Evolutionary conservation across 2,888 invertebrate genomes (phyloP).

Genomic region (Celastrina argiolus): DNA sequence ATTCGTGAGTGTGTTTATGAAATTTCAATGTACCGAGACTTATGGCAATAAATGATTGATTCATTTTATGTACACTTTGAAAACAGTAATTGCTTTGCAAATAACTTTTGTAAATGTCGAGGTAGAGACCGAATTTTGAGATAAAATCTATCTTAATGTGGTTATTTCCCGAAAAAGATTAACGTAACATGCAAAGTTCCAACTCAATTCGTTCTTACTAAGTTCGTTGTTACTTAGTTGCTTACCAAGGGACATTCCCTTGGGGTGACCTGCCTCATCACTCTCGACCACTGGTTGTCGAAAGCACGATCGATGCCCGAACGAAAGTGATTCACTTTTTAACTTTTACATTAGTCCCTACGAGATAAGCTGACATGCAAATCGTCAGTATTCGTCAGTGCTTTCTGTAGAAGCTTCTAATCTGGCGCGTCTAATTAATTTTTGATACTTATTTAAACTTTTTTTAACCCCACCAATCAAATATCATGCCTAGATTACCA

Average conservation of each 20-base stretch:
- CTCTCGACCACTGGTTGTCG: background rate
- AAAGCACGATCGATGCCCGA: background rate
- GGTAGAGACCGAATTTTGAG: background rate
- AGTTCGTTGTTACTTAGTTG: no score
- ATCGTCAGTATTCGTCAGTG: background rate
- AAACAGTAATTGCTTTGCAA: background rate
- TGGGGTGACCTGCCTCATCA: background rate
- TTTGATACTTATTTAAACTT: no score
- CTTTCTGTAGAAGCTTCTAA: no score
- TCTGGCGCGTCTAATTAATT: no score
- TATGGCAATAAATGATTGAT: slow-evolving; percentile 22
- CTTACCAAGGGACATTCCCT: background rate
- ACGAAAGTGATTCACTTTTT: no score
- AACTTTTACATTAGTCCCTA: no score
- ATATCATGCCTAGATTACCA: no score
- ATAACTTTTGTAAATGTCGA: background rate
- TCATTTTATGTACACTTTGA: background rate
- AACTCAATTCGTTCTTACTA: background rate
- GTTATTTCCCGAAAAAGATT: background rate
- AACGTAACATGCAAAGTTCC: background rate
- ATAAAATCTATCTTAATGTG: background rate
- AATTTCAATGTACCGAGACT: slow-evolving; percentile 23
- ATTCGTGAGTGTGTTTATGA: slow-evolving; percentile 22
- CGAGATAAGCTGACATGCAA: no score
- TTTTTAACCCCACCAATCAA: no score